Base-by-base conservation (phyloP, 2,797 vertebrate genomes). In the Catamblyrhynchus diadema region DNA sequence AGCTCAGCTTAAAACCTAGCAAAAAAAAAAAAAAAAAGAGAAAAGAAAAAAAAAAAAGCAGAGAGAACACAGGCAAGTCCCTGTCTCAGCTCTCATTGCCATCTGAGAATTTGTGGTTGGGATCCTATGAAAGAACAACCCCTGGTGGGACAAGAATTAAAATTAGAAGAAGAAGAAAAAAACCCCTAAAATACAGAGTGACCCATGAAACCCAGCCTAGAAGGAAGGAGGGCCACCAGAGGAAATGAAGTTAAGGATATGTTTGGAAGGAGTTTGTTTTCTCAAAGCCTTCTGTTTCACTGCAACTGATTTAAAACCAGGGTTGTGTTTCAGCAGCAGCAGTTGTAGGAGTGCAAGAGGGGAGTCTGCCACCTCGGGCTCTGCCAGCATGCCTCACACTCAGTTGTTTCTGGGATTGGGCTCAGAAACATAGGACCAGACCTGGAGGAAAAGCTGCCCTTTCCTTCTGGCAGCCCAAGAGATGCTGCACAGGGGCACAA, bases 141-240 rank as follows among this genome's bases (percentile, higher is more conserved):
- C 94, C 95, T 94, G 91, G 65, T 96, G 95, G 69, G 89, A 88
- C 51, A 90, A 86, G 92, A 93, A 96, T 96, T 97, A 95, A 95
- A 88, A 90, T 93, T 81, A 95, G 78, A 91, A 81, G 75, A 85
- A 83, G 41, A 51, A 80, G 9, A 14, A 74, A 73, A 89, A 37
- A 25, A 12, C 0, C 6, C 16, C 5, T 50, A 67, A 84, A 85
- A 62, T 9, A 35, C 28, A 62, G 90, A 94, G 71, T 94, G 94
- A 95, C 80, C 85, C 93, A 71, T 89, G 94, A 96, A 96, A 94
- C 65, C 37, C 72, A 84, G 67, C 41, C 53, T 47, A 87, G 89
- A 94, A 88, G 83, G 72, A 90, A 88, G 61, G 81, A 85, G 72
- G 48, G 69, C 71, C 88, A 94, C 62, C n/a, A 81, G 87, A 94